Percentiles rank a stretch among this genome's conserved stretches.
These are phyloP conservation scores for Vireo griseus DNA, from an alignment of 2,797 vertebrate species.

Conservation along the genomic window DNA sequence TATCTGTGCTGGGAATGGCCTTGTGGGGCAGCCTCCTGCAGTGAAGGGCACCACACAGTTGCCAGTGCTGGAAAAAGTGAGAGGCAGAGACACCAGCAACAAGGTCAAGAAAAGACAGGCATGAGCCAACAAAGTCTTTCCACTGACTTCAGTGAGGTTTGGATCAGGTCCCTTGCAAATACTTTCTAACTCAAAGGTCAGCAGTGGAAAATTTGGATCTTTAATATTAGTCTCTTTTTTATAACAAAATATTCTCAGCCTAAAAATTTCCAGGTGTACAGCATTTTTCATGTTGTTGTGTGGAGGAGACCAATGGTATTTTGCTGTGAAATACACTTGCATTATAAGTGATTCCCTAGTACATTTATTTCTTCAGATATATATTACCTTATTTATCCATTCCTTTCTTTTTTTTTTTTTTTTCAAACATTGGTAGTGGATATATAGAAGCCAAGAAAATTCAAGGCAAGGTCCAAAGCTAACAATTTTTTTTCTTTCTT, in stretches of 20 bases:
- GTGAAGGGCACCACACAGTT: fast-evolving
- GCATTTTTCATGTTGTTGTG: neutral
- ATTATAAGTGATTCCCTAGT: neutral
- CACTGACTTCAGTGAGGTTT: neutral
- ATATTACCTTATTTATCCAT: neutral
- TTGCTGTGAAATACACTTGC: neutral
- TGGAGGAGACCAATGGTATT: neutral
- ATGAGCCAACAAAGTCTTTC: neutral
- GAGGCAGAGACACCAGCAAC: neutral
- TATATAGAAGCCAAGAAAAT: constrained; percentile 17
- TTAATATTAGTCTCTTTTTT: neutral
- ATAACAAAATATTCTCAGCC: neutral
- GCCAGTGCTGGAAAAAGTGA: neutral
- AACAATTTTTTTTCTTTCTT: neutral
- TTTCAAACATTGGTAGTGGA: neutral
- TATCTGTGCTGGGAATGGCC: neutral
- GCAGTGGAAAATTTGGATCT: neutral
- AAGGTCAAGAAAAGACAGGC: neutral
- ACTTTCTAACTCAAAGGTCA: neutral
- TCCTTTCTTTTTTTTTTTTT: neutral
- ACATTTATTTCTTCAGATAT: neutral
- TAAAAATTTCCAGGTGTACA: neutral
- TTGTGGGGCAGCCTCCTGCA: neutral
- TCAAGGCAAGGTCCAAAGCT: neutral
- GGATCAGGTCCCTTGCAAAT: neutral